Percentiles rank a stretch among this genome's conserved stretches.
phyloP scores from a whole-genome alignment of 1,140 invertebrate species.

The Zaprionus capensis region DNA sequence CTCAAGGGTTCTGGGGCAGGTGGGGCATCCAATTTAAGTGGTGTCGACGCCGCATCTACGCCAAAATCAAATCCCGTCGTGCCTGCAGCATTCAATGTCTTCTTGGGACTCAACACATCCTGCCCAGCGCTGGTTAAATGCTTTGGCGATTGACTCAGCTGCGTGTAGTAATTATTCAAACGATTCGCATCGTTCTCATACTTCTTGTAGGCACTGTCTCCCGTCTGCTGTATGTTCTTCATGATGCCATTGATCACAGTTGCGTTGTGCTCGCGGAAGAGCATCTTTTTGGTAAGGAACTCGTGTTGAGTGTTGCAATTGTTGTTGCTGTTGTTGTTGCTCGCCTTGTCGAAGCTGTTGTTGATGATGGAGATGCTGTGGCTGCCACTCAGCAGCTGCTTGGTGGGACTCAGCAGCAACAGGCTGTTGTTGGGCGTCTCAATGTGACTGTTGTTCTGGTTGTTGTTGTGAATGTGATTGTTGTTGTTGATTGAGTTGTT shows the following conservation, averaged over 20 bases:
- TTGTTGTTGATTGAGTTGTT: constrained; percentile 31
- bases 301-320: constrained; percentile 66
- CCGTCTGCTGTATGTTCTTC: constrained; percentile 79
- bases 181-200: constrained; percentile 83
- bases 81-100: constrained; percentile 70
- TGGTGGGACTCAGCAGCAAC: constrained; percentile 72
- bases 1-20: constrained; percentile 60
- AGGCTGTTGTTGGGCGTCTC: constrained; percentile 76
- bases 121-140: constrained; percentile 51
- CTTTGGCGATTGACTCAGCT: constrained; percentile 73
- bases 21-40: constrained; percentile 55
- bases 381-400: constrained; percentile 74
- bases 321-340: constrained; percentile 58
- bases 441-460: constrained; percentile 37
- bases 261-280: constrained; percentile 80
- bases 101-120: constrained; percentile 70
- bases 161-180: constrained; percentile 78
- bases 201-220: constrained; percentile 76
- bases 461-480: constrained; percentile 36
- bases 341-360: constrained; percentile 78
- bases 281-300: constrained; percentile 83
- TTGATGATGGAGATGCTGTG: constrained; percentile 83
- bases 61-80: constrained; percentile 49
- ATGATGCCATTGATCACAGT: constrained; percentile 83
- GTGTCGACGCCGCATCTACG: constrained; percentile 39